Conservation (phyloP, 2,888 invertebrate species). For the Trichacis sp. region DNA sequence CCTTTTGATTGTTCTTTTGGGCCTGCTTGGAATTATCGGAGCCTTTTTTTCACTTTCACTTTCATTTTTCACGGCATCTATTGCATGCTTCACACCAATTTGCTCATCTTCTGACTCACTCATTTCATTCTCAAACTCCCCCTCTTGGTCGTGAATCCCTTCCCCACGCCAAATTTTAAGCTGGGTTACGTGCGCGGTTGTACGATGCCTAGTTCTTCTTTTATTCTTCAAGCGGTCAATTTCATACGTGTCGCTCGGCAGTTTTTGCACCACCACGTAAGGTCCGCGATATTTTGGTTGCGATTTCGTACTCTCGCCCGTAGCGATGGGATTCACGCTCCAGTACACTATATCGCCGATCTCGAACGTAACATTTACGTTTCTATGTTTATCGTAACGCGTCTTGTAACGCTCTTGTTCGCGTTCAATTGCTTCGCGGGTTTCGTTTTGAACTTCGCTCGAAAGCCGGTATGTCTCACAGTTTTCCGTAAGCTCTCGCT, state of each 20-base stretch:
- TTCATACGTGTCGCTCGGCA: slow-evolving; percentile 18
- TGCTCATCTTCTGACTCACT: too few species aligned
- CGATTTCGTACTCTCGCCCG: slow-evolving; percentile 26
- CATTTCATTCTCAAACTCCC: too few species aligned
- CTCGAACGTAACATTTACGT: not conserved
- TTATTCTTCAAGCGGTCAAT: not conserved
- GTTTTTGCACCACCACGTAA: slow-evolving; percentile 1
- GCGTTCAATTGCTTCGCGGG: not conserved
- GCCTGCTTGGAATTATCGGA: too few species aligned
- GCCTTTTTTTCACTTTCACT: too few species aligned
- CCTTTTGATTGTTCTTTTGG: too few species aligned
- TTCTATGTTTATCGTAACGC: slow-evolving; percentile 15
- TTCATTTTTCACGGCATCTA: too few species aligned
- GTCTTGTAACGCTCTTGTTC: slow-evolving; percentile 23
- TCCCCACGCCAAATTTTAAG: slow-evolving; percentile 20
- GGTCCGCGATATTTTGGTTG: slow-evolving; percentile 21
- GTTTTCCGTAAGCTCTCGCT: slow-evolving; percentile 6
- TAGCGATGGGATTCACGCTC: slow-evolving; percentile 14
- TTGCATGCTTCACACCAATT: too few species aligned
- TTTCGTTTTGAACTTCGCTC: not conserved
- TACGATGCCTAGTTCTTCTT: not conserved
- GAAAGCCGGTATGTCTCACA: slow-evolving; percentile 17
- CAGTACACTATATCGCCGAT: slow-evolving; percentile 17
- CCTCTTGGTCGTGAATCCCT: too few species aligned
- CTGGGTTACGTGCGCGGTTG: slow-evolving; percentile 18